These are phyloP conservation scores for Diogma glabrata DNA, from an alignment of 2,888 invertebrate genomes.

Conservation along the genomic window DNA sequence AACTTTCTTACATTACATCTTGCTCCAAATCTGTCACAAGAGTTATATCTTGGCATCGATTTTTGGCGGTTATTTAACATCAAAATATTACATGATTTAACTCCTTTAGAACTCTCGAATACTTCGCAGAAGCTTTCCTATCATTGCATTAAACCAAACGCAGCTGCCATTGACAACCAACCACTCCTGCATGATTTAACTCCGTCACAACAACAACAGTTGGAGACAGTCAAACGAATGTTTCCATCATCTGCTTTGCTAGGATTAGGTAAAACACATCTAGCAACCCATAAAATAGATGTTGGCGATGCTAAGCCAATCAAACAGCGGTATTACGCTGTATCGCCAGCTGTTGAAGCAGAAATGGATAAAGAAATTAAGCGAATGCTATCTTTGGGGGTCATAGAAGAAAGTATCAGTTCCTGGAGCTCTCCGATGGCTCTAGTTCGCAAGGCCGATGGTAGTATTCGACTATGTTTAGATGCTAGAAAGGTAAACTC, in stretches of 20 bases:
- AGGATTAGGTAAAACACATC: slow-evolving; percentile 15
- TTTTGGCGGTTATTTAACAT: background rate
- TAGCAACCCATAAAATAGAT: slow-evolving; percentile 17
- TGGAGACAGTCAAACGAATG: background rate
- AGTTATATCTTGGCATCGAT: background rate
- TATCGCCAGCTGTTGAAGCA: slow-evolving; percentile 18
- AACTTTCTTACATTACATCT: background rate
- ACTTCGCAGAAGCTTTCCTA: background rate
- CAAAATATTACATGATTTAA: background rate
- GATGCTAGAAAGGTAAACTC: slow-evolving; percentile 21
- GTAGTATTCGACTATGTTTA: slow-evolving; percentile 19
- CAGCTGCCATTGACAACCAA: background rate
- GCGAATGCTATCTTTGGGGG: slow-evolving; percentile 23
- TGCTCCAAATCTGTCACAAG: background rate
- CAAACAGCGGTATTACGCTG: slow-evolving; percentile 18
- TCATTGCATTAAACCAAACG: background rate
- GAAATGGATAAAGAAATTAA: slow-evolving; percentile 23
- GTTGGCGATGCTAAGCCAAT: slow-evolving; percentile 16
- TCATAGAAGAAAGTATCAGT: slow-evolving; percentile 24
- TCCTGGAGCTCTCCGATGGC: slow-evolving; percentile 25
- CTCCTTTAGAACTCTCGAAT: background rate
- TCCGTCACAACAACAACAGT: background rate
- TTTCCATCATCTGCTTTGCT: background rate
- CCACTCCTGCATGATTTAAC: background rate
- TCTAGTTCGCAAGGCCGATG: slow-evolving; percentile 20